phyloP scores from a whole-genome alignment of 2,797 vertebrate species.

The Cryptoprocta ferox region DNA sequence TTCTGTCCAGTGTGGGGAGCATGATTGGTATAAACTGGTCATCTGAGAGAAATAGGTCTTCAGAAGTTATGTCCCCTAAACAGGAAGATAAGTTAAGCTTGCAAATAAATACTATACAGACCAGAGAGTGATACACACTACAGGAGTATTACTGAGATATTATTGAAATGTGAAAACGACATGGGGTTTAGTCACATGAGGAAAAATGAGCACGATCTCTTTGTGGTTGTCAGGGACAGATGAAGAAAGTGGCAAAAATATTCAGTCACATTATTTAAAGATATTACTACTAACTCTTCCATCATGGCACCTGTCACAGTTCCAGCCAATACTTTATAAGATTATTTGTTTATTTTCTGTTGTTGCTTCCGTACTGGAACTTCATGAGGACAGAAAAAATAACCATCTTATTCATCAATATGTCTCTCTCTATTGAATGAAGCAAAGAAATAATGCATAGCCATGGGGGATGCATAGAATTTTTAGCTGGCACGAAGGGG shows the following conservation, averaged over 20 bases:
- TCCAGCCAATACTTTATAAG: neutral
- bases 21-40: neutral
- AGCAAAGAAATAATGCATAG: neutral
- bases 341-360: neutral
- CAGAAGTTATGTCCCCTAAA: neutral
- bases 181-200: neutral
- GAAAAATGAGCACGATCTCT: neutral
- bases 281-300: neutral
- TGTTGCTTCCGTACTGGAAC: neutral
- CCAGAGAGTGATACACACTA: neutral
- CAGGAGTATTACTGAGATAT: neutral
- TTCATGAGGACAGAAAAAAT: neutral
- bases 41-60: neutral
- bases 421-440: neutral
- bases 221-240: neutral
- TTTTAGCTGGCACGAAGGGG: neutral
- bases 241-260: neutral
- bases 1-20: neutral
- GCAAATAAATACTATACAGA: neutral
- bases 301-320: neutral
- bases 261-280: neutral
- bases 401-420: neutral
- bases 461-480: neutral
- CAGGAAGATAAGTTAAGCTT: neutral
- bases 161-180: neutral